Evolutionary conservation across 2,113 vertebrate genomes (phyloP).

Genomic region (Hydrochoerus hydrochaeris): DNA sequence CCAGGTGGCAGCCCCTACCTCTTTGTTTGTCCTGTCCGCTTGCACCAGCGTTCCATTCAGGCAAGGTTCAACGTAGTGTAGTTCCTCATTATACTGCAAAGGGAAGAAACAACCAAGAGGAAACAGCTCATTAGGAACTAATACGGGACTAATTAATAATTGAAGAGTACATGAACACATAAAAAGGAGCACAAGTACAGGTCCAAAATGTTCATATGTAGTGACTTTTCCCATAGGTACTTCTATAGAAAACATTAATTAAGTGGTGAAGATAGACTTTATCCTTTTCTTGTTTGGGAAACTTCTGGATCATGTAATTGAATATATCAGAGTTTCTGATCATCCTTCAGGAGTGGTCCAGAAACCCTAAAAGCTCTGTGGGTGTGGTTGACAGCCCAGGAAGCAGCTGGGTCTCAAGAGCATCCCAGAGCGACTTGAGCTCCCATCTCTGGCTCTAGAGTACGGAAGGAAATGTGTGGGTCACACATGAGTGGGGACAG

Average conservation of each 20-base stretch:
- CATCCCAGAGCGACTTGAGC: background rate
- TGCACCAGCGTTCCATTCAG: constrained; percentile 98
- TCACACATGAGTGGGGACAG: background rate
- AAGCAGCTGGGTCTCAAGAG: background rate
- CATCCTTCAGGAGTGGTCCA: background rate
- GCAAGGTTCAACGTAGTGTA: constrained; percentile 97
- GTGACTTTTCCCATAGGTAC: background rate
- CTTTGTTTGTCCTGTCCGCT: constrained; percentile 98
- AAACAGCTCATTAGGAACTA: constrained; percentile 74
- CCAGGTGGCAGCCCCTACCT: constrained; percentile 88
- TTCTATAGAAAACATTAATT: background rate
- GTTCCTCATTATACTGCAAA: constrained; percentile 96
- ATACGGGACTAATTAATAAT: constrained; percentile 69
- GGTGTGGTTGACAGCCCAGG: background rate
- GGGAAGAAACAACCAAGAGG: constrained; percentile 69
- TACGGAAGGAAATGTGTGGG: background rate
- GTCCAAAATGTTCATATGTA: background rate
- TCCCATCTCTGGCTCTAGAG: background rate
- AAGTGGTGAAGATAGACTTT: constrained; percentile 29
- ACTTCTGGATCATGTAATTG: background rate
- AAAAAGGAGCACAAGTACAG: constrained; percentile 6
- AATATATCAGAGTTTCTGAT: background rate
- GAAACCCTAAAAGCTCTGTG: background rate
- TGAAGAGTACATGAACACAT: constrained; percentile 55
- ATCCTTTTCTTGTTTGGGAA: background rate